Base-by-base conservation (phyloP, 2,888 invertebrate genomes). In the Drosophila kanekoi region DNA sequence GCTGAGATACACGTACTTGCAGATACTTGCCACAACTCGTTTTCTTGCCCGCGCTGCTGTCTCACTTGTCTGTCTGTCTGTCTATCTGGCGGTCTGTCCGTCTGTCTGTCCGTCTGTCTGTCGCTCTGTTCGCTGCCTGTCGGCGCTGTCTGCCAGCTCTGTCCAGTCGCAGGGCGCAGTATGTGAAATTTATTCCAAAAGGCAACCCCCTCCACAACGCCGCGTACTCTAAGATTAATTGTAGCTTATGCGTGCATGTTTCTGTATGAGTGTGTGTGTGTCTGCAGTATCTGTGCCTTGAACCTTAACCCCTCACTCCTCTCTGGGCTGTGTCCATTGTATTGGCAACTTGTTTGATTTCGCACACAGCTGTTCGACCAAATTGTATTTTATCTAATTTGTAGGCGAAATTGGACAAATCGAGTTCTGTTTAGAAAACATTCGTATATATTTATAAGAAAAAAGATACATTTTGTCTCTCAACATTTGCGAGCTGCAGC, bases 161-260 rank as follows among this genome's bases (percentile, higher is more conserved):
- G 53, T 54, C 53, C 53, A 43, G 53, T 41, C 41, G 54, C 70
- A 44, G 52, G 61, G 52, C 65, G 47, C 70, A 66, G 72, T 87
- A 87, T 83, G 85, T 84, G 87, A 84, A 82, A 79, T 79, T 69
- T 81, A 77, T 81, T 71, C 87, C 67, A 73, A 74, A 66, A 74
- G 65, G 51, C 87, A 83, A 81, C 87, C 87, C 84, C 71, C 87
- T 77, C 28, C 51, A 23, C 53, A 16, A 67, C 60, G 64, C 78
- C 75, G 75, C 76, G 28, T 8, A 23, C 23, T 67, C 20, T 57
- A 88, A 89, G 89, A 89, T 89, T 89, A 89, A 89, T 89, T 89
- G 89, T 88, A 81, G 89, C 87, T 75, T 81, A 82, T 83, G 84
- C 84, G 72, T 80, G 76, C 81, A 4, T 80, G 73, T 71, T 71